Base-by-base conservation (phyloP, 2,888 invertebrate species). In the Drosophila niveifrons region DNA sequence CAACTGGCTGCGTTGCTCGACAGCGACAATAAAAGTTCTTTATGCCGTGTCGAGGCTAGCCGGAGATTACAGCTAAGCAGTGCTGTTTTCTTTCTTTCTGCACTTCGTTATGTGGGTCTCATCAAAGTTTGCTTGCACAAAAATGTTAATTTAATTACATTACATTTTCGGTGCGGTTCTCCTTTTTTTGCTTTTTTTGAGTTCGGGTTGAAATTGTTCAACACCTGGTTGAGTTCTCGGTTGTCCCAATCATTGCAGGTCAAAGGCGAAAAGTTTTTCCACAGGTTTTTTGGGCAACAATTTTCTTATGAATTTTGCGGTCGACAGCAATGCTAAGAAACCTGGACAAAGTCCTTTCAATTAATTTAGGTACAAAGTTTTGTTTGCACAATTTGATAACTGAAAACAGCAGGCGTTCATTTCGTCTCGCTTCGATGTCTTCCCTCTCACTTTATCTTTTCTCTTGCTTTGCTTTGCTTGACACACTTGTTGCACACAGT, bases 341-440 rank as follows among this genome's bases (percentile, higher is more conserved):
- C 29, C 29, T 34, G 61, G 65, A 56, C 65, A 62, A 66, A 66
- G 75, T 61, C 46, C 68, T 52, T 87, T 74, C 83, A 87, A 84
- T 83, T 83, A 83, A 87, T 87, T 82, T 82, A 18, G 66, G 64
- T 51, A 75, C 61, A 82, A 84, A 80, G 72, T 65, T 65, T 75
- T 86, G 83, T 83, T 83, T 83, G 80, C 73, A 67, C 84, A 86
- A 68, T 72, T 77, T 74, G 81, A 79, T 74, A 77, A 62, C 67
- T 66, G 55, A 62, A 70, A 73, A 56, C 75, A 57, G 61, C 50
- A 66, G 67, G 46, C 65, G 44, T 58, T 53, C 47, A 59, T 50
- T 61, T 63, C 1, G 2, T 17, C 15, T 15, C 10, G 3, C 11
- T 28, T 11, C 29, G 15, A 31, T 31, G 31, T 31, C 36, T 0